A percentile compares a stretch with the other conserved stretches of the same genome.
These are phyloP conservation scores for Lithobates pipiens DNA, from an alignment of 2,797 vertebrate species.

Conservation along the genomic window DNA sequence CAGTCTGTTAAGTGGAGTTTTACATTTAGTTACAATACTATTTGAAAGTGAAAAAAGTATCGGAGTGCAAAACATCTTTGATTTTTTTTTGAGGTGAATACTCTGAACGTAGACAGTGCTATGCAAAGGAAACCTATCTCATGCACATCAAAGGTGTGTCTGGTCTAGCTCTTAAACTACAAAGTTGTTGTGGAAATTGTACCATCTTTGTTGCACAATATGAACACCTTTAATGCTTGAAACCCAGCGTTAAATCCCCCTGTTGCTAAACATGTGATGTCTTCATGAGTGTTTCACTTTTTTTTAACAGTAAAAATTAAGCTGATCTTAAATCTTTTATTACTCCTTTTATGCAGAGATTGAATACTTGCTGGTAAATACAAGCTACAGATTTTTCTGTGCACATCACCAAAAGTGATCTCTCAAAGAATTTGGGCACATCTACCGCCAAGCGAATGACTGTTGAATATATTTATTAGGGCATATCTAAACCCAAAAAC, in stretches of 20 bases:
- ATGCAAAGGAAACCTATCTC: slow-evolving; percentile 41
- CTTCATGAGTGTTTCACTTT: too few relatives aligned
- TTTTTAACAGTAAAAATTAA: too few relatives aligned
- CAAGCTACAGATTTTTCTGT: too few relatives aligned
- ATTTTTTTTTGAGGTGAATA: slow-evolving; percentile 34
- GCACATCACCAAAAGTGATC: too few relatives aligned
- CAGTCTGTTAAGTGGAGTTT: not conserved
- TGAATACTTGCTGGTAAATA: too few relatives aligned
- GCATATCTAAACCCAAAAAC: too few relatives aligned
- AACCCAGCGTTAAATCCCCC: not conserved
- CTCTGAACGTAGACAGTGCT: not conserved
- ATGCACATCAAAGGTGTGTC: slow-evolving; percentile 57
- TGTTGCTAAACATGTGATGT: not conserved
- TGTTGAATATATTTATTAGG: too few relatives aligned
- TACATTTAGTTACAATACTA: not conserved
- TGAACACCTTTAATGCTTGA: not conserved
- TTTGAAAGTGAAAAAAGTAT: not conserved
- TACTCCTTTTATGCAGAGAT: too few relatives aligned
- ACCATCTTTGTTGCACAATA: not conserved
- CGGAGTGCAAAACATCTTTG: slow-evolving; percentile 17
- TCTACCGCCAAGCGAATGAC: too few relatives aligned
- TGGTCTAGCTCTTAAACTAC: slow-evolving; percentile 27
- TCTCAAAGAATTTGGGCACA: too few relatives aligned
- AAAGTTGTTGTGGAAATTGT: slow-evolving; percentile 30
- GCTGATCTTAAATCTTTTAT: too few relatives aligned